Conservation (phyloP, 2,888 invertebrate genomes). For the Diaperis boleti region DNA sequence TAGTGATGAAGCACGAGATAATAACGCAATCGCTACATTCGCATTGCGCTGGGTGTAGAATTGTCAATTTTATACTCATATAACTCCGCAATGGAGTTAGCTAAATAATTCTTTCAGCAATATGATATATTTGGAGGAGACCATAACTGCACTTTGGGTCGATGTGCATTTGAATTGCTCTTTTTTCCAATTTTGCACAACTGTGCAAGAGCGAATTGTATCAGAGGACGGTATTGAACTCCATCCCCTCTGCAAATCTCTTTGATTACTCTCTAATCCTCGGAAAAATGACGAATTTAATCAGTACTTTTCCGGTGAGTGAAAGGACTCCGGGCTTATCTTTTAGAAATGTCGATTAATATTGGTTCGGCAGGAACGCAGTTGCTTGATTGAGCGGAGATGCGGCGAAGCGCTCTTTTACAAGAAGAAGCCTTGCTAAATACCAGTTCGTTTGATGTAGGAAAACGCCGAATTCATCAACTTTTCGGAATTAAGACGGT, state of each 20-base stretch:
- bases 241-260: conserved; percentile 36
- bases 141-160: no score
- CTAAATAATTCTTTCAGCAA: no score
- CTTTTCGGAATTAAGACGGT: conserved; percentile 29
- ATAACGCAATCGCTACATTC: no score
- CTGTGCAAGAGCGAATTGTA: no score
- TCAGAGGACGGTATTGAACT: conserved; percentile 9
- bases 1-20: no score
- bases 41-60: no score
- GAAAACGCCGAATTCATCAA: conserved; percentile 38
- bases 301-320: conserved; percentile 38
- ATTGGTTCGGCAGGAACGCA: conserved; percentile 27
- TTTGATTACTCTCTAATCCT: conserved; percentile 49
- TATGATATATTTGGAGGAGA: no score
- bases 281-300: conserved; percentile 43
- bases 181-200: no score
- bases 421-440: conserved; percentile 43
- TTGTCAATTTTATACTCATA: no score
- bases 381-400: conserved; percentile 54
- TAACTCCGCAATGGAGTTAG: no score
- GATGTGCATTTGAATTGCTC: no score
- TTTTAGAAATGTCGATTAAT: conserved; percentile 42
- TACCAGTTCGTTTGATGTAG: conserved; percentile 51
- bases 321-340: conserved; percentile 41
- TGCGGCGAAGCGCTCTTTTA: conserved; percentile 36